Base-by-base conservation (phyloP, 2,113 vertebrate species). In the Cairina moschata region DNA sequence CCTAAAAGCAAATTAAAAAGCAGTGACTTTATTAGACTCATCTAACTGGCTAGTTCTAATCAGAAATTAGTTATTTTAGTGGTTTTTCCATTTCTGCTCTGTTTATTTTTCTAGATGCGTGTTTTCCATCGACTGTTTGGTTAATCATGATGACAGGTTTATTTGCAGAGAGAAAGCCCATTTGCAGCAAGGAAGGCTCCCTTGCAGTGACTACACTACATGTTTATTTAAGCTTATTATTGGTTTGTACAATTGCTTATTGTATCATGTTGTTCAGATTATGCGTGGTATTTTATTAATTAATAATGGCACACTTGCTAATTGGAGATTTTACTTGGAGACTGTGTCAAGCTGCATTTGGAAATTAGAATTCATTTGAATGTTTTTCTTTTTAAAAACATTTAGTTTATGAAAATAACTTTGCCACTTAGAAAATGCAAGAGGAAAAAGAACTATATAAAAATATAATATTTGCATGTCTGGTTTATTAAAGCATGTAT, bases 81-180 rank as follows among this genome's bases (percentile, higher is more conserved):
- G 59, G 6, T 67, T 88, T 52, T 91, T 81, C 40, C 17, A 46
- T 75, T 87, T 91, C 42, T 89, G 7, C 72, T 15, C 28, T 3
- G 0, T 84, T 88, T 81, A 36, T 89, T 92, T 94, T 59, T 74
- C 40, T 62, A 54, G 44, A 21, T 50, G 11, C 15, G 2, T 83
- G 15, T 58, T 93, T 91, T 81, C 46, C 32, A 23, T 31, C 87
- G 66, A 46, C 68, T 86, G 44, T 54, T 86, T 62, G 44, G 29
- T 88, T 91, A 88, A 58, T 91, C 56, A 31, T 86, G 84, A 85
- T 68, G 74, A 77, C 50, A 89, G n/a, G n/a, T 55, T 86, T 63
- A 93, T 92, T 91, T 91, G 46, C 65, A 67, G 83, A 74, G 65
- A 36, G 44, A 83, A 88, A 71, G 13, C 17, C 11, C 0, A 0